Evolutionary conservation across 2,113 vertebrate genomes (phyloP).

Genomic region (Tor tambroides): DNA sequence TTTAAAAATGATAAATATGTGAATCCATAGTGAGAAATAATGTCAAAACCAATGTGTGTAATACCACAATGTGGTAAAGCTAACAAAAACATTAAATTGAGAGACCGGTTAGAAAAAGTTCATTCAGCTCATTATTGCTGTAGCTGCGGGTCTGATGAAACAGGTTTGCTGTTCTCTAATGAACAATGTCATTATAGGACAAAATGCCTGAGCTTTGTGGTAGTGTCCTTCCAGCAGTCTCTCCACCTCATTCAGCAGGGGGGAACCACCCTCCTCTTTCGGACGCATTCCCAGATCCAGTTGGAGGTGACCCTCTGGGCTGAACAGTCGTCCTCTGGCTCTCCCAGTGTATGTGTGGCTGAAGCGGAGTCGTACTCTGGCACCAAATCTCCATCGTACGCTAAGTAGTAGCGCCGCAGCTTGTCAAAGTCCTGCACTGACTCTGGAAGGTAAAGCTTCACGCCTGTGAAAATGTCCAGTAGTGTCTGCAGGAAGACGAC

Average conservation of each 20-base stretch:
- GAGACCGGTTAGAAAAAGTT: background rate
- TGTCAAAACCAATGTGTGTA: background rate
- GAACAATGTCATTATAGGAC: background rate
- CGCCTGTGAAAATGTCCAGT: conserved; percentile 94
- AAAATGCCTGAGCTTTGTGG: conserved; percentile 12
- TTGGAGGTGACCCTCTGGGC: conserved; percentile 80
- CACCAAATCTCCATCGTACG: conserved; percentile 91
- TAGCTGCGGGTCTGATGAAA: background rate
- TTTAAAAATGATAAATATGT: background rate
- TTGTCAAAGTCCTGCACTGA: conserved; percentile 79
- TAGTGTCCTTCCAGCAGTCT: background rate
- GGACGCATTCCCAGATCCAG: conserved; percentile 97
- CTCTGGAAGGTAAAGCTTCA: conserved; percentile 86
- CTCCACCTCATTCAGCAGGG: conserved; percentile 77
- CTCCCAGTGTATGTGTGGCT: conserved; percentile 86
- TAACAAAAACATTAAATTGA: background rate
- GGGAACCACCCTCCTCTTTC: conserved; percentile 84
- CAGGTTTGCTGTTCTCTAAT: too few relatives aligned
- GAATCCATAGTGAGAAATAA: background rate
- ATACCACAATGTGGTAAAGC: conserved; percentile 28
- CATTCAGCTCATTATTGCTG: background rate
- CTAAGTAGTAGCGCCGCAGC: conserved; percentile 89
- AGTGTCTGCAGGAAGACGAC: conserved; percentile 71
- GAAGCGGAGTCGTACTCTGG: conserved; percentile 79
- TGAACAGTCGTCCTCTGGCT: conserved; percentile 65